Evolutionary conservation across 2,888 invertebrate genomes (phyloP), one percentile per base, ranked within the genome.

Genomic region (Amphipyra tragopoginis): DNA sequence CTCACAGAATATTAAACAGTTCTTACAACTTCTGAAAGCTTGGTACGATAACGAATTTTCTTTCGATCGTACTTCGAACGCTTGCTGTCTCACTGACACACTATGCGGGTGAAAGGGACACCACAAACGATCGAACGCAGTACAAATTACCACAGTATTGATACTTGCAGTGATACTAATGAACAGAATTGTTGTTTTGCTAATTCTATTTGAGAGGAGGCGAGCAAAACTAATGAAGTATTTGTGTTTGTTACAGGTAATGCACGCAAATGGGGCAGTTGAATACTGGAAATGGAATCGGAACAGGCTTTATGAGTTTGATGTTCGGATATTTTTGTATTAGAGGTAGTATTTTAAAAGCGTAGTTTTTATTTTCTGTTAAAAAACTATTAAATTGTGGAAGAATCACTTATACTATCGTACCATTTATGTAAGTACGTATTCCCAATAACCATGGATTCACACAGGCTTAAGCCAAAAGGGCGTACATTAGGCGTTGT

Each of bases 1-100:
- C 75, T 76, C 72, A 71, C 78, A 76, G 92, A 91, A 92, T 93
- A 86, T 86, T 88, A 90, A 92, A 84, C 84, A 86, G 83, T 80
- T 85, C 85, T 80, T 70, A 72, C 81, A 79, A 82, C 75, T 79
- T 80, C 82, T 77, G 71, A 77, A 80, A 78, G 76, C 78, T 76
- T 79, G 57, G 74, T 64, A 67, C 70, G 50, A 66, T 67, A 75
- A 78, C 73, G 66, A 75, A 65, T 73, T 80, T 83, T 75, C 75
- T 79, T 77, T 66, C 69, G 66, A 69, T 54, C 58, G 59, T 44
- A 47, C 13, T 62, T 62, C 39, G 42, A 59, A 56, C 50, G 42
- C 50, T 52, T 56, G 54, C 51, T 56, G 48, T 81, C 78, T 65
- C 64, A 11, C 63, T 64, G 13, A 8, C 45, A 11, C 51, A 38